Base-by-base conservation (phyloP, 2,888 invertebrate genomes). In the Diarsia rubi region DNA sequence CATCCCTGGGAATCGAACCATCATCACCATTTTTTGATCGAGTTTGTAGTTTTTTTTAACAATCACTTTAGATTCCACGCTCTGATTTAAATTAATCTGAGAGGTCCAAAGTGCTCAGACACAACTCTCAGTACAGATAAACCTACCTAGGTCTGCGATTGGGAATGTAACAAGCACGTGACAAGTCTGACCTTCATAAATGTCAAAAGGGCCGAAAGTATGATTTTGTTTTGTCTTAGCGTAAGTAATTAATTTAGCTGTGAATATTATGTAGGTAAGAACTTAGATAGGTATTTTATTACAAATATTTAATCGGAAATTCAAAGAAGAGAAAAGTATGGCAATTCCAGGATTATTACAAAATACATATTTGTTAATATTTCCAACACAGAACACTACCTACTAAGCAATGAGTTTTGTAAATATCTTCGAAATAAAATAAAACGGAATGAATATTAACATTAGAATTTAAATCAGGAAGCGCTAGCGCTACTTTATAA, bases 171-270 rank as follows among this genome's bases (percentile, higher is more conserved):
- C 24, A 27, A 52, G 19, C 71, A 16, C 45, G 19, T 66, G 31
- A 47, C 24, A 27, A 52, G 19, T 79, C 12, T 73, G 74, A 66
- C 80, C 45, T 80, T 73, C 42, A 21, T 47, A 24, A 47, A 66
- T 27, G 80, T 47, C 45, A 47, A 54, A 66, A 66, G 74, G 42
- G 31, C 21, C 44, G 11, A 49, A 54, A 47, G 3, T 31, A 60
- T n/a, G 5, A 59, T n/a, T 27, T 21, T 16, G 31, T 64, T 54
- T 31, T 14, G 14, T 31, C 14, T 21, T 27, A 42, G 19, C 16
- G 14, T 65, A 19, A 14, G 14, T 65, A 19, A 14, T 54, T 37
- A 5, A 63, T 63, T 3, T 27, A 14, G 45, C 44, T 68, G 19
- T 31, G 16, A 45, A 37, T 24, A 27, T 0, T 24, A 27, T 0